Evolutionary conservation across 2,888 invertebrate species (phyloP), one percentile per base, ranked within the genome.

Genomic region (Philonicus albiceps): DNA sequence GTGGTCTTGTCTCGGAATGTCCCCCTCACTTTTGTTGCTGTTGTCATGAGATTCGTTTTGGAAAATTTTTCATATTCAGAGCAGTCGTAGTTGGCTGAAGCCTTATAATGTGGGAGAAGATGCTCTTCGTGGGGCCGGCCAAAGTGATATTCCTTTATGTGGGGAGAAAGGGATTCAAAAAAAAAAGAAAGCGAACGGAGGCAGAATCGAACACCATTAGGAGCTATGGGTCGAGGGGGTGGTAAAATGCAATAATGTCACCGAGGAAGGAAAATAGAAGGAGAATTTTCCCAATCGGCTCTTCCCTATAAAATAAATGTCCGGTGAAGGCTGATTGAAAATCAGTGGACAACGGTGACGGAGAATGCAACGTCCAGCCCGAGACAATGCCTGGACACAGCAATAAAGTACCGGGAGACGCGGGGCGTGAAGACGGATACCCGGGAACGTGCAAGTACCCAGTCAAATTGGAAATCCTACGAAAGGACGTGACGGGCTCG

Each of bases 311-410:
- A 55, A 76, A 53, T 86, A 86, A 86, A 76, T 86, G 86, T 86
- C 86, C 86, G 76, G 75, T 75, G 55, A 86, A 86, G 76, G 49
- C 86, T 86, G 86, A 86, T 86, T 76, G 86, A 86, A 86, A 86
- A 86, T 86, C 86, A 55, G 86, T 49, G 74, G 86, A 86, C 76
- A 76, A 86, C 83, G 72, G 55, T 72, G 83, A 83, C 72, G 64
- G 64, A 83, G 83, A 83, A 83, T 83, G 83, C 83, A 83, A 19
- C 64, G 64, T 34, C 72, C 37, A 19, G 37, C n/a, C n/a, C 22
- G 31, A 64, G 49, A 83, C 83, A 83, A 83, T 83, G 72, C 22
- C 83, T 83, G 72, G 83, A 55, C 83, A 72, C 5, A 83, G 83
- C 83, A 83, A 72, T 83, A 83, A 83, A 83, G 83, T 40, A 72